phyloP scores from a whole-genome alignment of 2,888 invertebrate genomes.

The Caradrina clavipalpis region DNA sequence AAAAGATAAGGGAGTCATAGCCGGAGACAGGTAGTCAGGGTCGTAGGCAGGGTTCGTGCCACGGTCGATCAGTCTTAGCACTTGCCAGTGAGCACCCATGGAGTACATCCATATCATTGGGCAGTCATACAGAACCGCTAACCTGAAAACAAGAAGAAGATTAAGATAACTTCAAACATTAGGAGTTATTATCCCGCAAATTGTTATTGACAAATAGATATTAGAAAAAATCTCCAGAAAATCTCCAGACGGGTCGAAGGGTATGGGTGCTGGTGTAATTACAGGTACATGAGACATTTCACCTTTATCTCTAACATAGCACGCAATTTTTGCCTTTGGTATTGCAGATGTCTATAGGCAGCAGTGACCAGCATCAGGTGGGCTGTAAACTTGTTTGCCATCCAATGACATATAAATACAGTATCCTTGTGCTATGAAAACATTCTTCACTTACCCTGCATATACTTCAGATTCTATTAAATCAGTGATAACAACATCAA shows the following conservation, averaged over 20 bases:
- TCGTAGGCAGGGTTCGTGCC: slow-evolving; percentile 72
- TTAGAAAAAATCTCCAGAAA: not conserved
- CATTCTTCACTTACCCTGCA: slow-evolving; percentile 67
- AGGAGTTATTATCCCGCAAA: not conserved
- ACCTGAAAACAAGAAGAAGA: slow-evolving; percentile 57
- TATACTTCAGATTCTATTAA: slow-evolving; percentile 72
- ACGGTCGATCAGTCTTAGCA: slow-evolving; percentile 70
- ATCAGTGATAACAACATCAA: slow-evolving; percentile 73
- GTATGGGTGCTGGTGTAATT: too few species aligned
- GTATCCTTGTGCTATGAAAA: too few species aligned
- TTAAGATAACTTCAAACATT: not conserved
- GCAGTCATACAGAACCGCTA: slow-evolving; percentile 71
- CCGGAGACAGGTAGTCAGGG: slow-evolving; percentile 61
- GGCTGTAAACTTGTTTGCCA: too few species aligned
- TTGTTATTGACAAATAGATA: not conserved
- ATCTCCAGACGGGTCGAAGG: too few species aligned
- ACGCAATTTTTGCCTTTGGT: too few species aligned
- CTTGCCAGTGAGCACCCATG: slow-evolving; percentile 72
- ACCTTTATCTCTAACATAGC: too few species aligned
- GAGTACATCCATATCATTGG: slow-evolving; percentile 75
- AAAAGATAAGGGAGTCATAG: slow-evolving; percentile 67
- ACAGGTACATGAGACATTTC: too few species aligned
- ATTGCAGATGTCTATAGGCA: too few species aligned
- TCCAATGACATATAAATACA: too few species aligned
- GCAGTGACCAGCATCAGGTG: too few species aligned